These are phyloP conservation scores for Sylvilagus floridanus DNA, from an alignment of 2,797 vertebrate genomes.

Conservation along the genomic window DNA sequence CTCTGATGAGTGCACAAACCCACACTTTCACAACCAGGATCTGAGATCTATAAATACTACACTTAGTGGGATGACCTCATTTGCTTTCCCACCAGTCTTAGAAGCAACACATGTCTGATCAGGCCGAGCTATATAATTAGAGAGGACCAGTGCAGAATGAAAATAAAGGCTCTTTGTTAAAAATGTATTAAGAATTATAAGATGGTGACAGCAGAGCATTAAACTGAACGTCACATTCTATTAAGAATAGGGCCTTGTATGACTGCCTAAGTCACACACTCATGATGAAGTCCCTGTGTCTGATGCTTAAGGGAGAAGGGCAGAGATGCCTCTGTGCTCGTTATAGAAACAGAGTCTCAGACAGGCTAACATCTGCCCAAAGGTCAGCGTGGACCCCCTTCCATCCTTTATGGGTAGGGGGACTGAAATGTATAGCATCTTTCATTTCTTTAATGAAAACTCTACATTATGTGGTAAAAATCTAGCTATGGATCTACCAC, in stretches of 20 bases:
- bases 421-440: background rate
- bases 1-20: rapidly evolving
- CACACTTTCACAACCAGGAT: background rate
- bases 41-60: background rate
- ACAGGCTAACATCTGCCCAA: background rate
- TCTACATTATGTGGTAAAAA: background rate
- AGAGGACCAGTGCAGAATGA: background rate
- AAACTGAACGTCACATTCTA: background rate
- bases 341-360: conserved; percentile 1
- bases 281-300: background rate
- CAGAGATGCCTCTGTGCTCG: background rate
- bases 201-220: background rate
- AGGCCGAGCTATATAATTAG: background rate
- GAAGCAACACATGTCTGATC: background rate
- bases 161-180: conserved; percentile 1
- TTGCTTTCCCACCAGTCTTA: background rate
- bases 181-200: background rate
- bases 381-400: background rate
- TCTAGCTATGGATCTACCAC: background rate
- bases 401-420: background rate
- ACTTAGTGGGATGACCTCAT: background rate
- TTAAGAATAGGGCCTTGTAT: background rate
- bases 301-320: background rate
- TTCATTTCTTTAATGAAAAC: background rate
- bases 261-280: background rate